Percentiles rank a stretch among this genome's conserved stretches.
Evolutionary conservation across 2,888 invertebrate species (phyloP).

Genomic region (Megaustenia siamemsis): DNA sequence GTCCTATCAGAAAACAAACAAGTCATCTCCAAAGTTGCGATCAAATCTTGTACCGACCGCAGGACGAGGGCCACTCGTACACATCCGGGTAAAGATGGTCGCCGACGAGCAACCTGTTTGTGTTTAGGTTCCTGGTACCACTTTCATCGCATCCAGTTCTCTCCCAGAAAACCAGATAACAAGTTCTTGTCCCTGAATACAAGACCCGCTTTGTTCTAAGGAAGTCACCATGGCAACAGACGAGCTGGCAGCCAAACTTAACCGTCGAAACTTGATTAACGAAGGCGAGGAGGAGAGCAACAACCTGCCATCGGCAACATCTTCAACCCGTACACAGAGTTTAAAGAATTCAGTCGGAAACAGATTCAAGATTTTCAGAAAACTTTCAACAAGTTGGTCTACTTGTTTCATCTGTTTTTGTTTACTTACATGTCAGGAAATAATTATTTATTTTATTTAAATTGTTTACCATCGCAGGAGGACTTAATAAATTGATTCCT

Average conservation of each 20-base stretch:
- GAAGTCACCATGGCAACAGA: constrained; percentile 84
- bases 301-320: constrained; percentile 65
- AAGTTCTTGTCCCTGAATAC: neutral
- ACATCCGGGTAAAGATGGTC: neutral
- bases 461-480: too few species aligned
- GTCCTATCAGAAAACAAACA: too few species aligned
- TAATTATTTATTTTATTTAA: too few species aligned
- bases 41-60: too few species aligned
- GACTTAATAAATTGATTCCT: too few species aligned
- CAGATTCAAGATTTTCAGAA: constrained; percentile 97
- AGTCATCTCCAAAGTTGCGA: too few species aligned
- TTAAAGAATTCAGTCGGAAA: constrained; percentile 94
- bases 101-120: too few species aligned
- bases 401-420: too few species aligned
- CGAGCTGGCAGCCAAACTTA: constrained; percentile 90
- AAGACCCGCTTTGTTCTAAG: neutral
- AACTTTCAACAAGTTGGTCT: constrained; percentile 95
- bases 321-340: constrained; percentile 93
- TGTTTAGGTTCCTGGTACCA: neutral
- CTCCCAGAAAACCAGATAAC: too few species aligned
- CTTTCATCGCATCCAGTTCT: neutral
- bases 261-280: constrained; percentile 92
- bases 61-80: neutral
- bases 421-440: too few species aligned
- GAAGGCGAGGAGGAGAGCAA: constrained; percentile 89